Evolutionary conservation across 2,888 invertebrate genomes (phyloP), one percentile per base, ranked within the genome.

Genomic region (Chironomus tentans): DNA sequence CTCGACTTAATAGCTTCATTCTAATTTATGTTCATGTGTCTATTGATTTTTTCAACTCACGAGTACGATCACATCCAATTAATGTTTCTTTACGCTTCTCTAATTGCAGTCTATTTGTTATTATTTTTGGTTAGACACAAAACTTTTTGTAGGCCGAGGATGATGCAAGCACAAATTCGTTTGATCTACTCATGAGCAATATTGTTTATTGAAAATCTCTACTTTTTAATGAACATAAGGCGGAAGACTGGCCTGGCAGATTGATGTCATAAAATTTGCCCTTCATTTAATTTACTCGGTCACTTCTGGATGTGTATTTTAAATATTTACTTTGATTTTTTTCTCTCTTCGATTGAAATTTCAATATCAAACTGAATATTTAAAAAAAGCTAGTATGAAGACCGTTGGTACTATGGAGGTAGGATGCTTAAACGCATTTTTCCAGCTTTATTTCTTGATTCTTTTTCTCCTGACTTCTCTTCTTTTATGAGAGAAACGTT

Each of bases 201-300:
- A 38, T 10, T 38, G 38, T 38, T 10, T 38, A 38, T 38, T 38
- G 10, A 38, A 38, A 38, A 38, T 38, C 38, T 4, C 15, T 56
- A 56, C 56, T 56, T 56, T 56, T 56, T 18, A 56, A 56, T 56
- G 56, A 56, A 56, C 56, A 56, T 56, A 56, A 56, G 15, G 15
- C 56, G 56, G 56, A 56, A 56, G 56, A 56, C n/a, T n/a, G n/a
- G 56, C 56, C 24, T 24, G 21, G 21, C 65, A 13, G n/a, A 13
- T 65, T 65, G 22, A 65, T 21, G 65, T 13, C 21, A 65, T 65
- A 65, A 65, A 65, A 65, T 65, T 65, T 65, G 65, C 24, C 65
- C 65, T 65, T 65, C 65, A 65, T 21, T 24, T 24, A 62, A 24
- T 24, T 65, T 56, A 38, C 38, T 38, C 38, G 10, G 38, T 38